Percentiles rank a stretch among this genome's conserved stretches.
phyloP scores from a whole-genome alignment of 2,888 invertebrate species.

The Meliscaeva auricollis region DNA sequence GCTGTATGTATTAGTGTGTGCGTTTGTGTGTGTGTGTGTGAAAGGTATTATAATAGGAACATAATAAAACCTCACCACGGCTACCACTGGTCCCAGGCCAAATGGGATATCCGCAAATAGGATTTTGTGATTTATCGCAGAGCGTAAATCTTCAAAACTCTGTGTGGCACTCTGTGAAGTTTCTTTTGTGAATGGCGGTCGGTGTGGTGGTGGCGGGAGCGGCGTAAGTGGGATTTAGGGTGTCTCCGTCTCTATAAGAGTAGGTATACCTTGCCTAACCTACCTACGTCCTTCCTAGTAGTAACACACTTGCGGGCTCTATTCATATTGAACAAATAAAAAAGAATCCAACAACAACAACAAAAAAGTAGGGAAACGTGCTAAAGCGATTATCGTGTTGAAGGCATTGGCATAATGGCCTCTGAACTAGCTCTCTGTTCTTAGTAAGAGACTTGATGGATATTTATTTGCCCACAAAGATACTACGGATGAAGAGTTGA shows the following conservation, averaged over 20 bases:
- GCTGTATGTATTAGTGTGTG: neutral
- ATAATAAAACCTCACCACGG: slow-evolving; percentile 63
- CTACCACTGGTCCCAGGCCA: slow-evolving; percentile 45
- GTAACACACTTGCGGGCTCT: neutral
- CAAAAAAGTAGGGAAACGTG: neutral
- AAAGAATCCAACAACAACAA: neutral
- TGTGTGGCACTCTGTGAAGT: slow-evolving; percentile 34
- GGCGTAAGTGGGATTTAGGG: neutral
- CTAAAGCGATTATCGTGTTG: slow-evolving; percentile 31
- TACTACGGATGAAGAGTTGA: slow-evolving; percentile 11
- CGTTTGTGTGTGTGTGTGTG: neutral
- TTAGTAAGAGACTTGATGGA: slow-evolving; percentile 12
- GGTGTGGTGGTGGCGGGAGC: too few relatives aligned
- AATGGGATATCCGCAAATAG: slow-evolving; percentile 73
- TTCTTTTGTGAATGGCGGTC: slow-evolving; percentile 22
- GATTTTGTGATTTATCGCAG: slow-evolving; percentile 69
- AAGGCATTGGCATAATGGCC: slow-evolving; percentile 30
- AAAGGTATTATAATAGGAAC: slow-evolving; percentile 53
- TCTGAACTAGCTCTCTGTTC: slow-evolving; percentile 19
- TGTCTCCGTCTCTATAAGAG: neutral
- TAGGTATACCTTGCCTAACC: too few relatives aligned
- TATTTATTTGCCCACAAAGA: slow-evolving; percentile 34
- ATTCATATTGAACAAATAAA: slow-evolving; percentile 8
- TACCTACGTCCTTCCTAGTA: too few relatives aligned
- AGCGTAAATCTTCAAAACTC: slow-evolving; percentile 61